Base-by-base conservation (phyloP, 2,797 vertebrate genomes). In the Euthynnus affinis region DNA sequence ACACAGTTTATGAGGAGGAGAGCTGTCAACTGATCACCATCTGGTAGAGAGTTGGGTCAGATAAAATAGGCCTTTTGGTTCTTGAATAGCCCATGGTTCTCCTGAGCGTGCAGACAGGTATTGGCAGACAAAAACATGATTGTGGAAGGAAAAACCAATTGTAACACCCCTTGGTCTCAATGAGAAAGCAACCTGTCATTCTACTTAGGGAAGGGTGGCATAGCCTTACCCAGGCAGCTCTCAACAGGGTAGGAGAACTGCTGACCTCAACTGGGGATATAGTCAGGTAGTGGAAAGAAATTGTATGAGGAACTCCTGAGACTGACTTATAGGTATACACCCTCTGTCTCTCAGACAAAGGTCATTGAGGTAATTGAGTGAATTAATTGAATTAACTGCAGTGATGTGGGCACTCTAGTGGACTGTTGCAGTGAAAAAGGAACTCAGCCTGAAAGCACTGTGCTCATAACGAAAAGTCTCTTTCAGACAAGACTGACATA, bases 101-200 rank as follows among this genome's bases (percentile, higher is more conserved):
- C 15, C 62, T 64, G 60, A 74, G 59, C 40, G 62, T 66, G 62
- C 53, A 74, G 72, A 18, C 12, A 59, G 23, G 55, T 29, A 74
- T 52, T 3, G 3, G 20, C 6, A 20, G 10, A 46, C n/a, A 12
- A 51, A 18, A 52, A 59, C 52, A 34, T 73, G 37, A 20, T 42
- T 20, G 10, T n/a, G 12, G 22, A 56, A 27, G 22, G 14, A 67
- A 20, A 29, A 49, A 48, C 12, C 12, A 42, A 42, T 13, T 37
- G 37, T 37, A 42, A 29, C 9, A 0, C 25, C 9, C 44, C 46
- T 62, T 61, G 46, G 57, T 9, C 48, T 27, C 17, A 61, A 51
- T 22, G 34, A 32, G 23, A 6, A 22, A 49, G 14, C 49, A 51
- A 64, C n/a, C 44, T 34, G 10, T 64, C 25, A 42, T 40, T 20